These are phyloP conservation scores for Eospalax fontanierii DNA, from an alignment of 2,797 vertebrate genomes.

Conservation along the genomic window DNA sequence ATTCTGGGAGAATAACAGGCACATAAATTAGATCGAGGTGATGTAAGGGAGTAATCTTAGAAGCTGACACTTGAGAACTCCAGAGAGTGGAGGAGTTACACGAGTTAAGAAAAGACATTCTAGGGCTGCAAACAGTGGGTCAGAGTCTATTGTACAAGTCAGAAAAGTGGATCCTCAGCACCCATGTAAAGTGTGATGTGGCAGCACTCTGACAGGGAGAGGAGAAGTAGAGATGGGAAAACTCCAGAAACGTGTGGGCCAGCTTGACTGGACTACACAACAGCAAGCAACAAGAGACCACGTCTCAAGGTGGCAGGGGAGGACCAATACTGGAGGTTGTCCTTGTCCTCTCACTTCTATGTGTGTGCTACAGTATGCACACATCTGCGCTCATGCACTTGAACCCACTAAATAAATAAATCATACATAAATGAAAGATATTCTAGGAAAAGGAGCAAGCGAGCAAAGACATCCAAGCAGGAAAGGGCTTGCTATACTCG, in stretches of 20 bases:
- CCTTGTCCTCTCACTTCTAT: not conserved
- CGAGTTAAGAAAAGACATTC: not conserved
- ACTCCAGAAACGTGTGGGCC: not conserved
- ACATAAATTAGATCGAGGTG: not conserved
- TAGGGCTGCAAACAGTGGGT: not conserved
- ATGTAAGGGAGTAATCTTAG: not conserved
- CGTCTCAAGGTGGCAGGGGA: not conserved
- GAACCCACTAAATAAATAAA: not conserved
- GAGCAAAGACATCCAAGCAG: not conserved
- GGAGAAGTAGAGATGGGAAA: not conserved
- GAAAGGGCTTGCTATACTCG: not conserved
- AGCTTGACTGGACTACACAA: not conserved
- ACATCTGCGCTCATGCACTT: not conserved
- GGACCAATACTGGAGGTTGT: not conserved
- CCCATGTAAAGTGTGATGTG: not conserved
- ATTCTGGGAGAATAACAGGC: conserved; percentile 21
- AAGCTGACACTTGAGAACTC: not conserved
- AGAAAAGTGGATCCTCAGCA: not conserved
- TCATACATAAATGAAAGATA: not conserved
- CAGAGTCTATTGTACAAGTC: not conserved
- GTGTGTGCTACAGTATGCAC: not conserved
- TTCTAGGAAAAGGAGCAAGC: not conserved
- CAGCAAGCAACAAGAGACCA: not conserved
- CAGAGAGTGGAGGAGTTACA: not conserved
- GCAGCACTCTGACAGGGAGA: not conserved